phyloP scores from a whole-genome alignment of 2,797 vertebrate species.

The Lacerta agilis region DNA sequence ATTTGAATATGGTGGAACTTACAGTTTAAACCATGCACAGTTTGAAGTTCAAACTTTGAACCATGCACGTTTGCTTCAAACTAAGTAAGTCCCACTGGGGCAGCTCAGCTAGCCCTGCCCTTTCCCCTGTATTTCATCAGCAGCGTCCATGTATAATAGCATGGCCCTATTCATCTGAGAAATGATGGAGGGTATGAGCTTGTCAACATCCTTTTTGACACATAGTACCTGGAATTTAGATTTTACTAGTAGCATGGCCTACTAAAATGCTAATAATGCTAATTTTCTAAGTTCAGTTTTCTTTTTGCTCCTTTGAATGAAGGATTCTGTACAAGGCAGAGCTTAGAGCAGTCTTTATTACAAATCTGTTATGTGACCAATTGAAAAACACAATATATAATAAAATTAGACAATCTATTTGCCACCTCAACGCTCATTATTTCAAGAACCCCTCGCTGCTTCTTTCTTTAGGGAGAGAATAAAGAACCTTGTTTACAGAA shows the following conservation, averaged over 20 bases:
- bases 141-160: too few species aligned
- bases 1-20: too few species aligned
- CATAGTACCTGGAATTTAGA: neutral
- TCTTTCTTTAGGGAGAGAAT: neutral
- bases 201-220: neutral
- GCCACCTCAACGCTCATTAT: neutral
- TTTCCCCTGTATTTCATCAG: too few species aligned
- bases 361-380: constrained; percentile 23
- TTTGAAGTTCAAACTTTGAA: too few species aligned
- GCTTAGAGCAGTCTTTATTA: constrained; percentile 57
- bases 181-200: neutral
- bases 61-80: too few species aligned
- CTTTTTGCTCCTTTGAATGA: constrained; percentile 33
- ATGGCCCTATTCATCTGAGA: too few species aligned
- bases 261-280: neutral
- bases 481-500: constrained; percentile 7
- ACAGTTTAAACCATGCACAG: too few species aligned
- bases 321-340: constrained; percentile 6
- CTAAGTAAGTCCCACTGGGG: too few species aligned
- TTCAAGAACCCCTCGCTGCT: neutral
- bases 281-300: neutral
- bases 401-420: neutral
- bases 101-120: too few species aligned
- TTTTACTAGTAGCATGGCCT: neutral
- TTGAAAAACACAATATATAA: constrained; percentile 33